Evolutionary conservation across 2,888 invertebrate species (phyloP), one percentile per base, ranked within the genome.

Genomic region (Agonopterix arenella): DNA sequence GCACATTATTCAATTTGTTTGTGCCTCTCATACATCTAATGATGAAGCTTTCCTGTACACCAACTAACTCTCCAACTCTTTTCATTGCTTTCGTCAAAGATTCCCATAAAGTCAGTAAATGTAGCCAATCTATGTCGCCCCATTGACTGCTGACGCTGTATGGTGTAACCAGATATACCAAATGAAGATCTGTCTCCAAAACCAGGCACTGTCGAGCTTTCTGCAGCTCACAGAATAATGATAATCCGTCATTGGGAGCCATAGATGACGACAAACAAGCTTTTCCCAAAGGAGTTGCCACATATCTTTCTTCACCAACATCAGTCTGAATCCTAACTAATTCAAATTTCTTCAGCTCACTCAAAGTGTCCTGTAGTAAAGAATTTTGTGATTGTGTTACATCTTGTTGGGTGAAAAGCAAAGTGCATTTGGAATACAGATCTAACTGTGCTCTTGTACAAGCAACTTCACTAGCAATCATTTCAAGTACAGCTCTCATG

Each of bases 131-230:
- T 46, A 97, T 89, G 66, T 93, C 90, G 52, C 92, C 91, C 90
- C 94, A 92, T 53, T 96, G 94, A 68, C 93, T 93, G 62, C 95
- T 93, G 28, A 96, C 93, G 75, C 95, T 97, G 56, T 97, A 95
- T 0, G 99, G 99, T 2, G 98, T 99, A 42, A 98, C 98, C 66
- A 98, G 89, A 80, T 98, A 99, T 46, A 99, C 93, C 42, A 98
- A 92, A 81, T 99, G 99, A 2, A 99, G 90, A 67, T 99, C 99
- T 49, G 96, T 96, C 73, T 98, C 97, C 9, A 99, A 84, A 0
- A 97, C 97, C 71, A 99, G 94, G 69, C 96, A 95, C 63, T 95
- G 93, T 8, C 97, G 91, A 0, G 98, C 97, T 76, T 94, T 95
- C 76, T 97, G 95, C 28, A 99, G 80, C 78, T 99, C 99, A 55